Evolutionary conservation across 1,140 invertebrate genomes (phyloP), one percentile per base, ranked within the genome.

Genomic region (Brachionus sp.): DNA sequence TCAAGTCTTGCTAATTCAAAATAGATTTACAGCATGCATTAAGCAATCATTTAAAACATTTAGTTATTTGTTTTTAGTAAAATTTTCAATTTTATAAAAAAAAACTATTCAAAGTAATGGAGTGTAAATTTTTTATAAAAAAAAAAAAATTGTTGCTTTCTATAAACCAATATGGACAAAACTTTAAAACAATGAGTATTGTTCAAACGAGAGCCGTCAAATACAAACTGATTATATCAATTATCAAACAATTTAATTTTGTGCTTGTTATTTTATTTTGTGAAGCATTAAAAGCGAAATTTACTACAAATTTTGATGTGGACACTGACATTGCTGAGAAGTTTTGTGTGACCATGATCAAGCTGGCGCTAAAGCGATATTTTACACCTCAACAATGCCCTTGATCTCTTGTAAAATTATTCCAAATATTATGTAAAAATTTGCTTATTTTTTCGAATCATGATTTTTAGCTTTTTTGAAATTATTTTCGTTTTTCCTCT

Each of bases 51-150:
- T 57, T 57, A 66, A 66, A 33, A 33, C 64, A 66, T 33, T 66
- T 66, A 66, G 25, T 66, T 66, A 66, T 66, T 66, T 66, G 29
- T 66, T 66, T 66, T 66, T 66, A 66, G 64, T 66, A 66, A 66
- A n/a, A 33, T 66, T 4, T 66, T 66, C 33, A 33, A 66, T 66
- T 57, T 50, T 25, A 19, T 29, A 29, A 29, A 66, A 66, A 19
- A 66, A 66, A 66, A 25, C 25, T 16, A 25, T 64, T 64, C 33
- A 5, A 66, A 33, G 64, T 37, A 23, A 66, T 57, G 16, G n/a
- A 57, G 19, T 57, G 50, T 57, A 57, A 57, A 57, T 57, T 57
- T 19, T 57, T 57, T 57, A 7, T 57, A 19, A 23, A 57, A 57
- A 53, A 53, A 53, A 53, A 35, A 33, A 29, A 66, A 16, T 66